phyloP scores from a whole-genome alignment of 2,888 invertebrate genomes.

The Yponomeuta sedellus region DNA sequence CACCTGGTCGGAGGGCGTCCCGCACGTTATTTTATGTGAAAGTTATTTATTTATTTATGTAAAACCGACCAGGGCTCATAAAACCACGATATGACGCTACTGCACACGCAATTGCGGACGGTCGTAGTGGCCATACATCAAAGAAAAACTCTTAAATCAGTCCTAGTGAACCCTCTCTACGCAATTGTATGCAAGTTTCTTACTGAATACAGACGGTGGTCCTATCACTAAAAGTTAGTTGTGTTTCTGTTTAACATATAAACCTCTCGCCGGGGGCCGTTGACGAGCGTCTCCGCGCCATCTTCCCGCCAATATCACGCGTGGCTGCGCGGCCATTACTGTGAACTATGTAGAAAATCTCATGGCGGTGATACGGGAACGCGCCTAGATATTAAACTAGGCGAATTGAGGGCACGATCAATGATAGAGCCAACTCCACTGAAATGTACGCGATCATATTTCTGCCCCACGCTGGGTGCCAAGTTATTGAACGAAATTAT shows the following conservation, averaged over 20 bases:
- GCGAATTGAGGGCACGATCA: background rate
- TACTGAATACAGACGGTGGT: background rate
- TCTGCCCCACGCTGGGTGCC: too few species aligned
- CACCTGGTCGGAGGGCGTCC: too few species aligned
- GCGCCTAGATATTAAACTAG: background rate
- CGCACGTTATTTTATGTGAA: too few species aligned
- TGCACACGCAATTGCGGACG: too few species aligned
- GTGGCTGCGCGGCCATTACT: slow-evolving; percentile 2
- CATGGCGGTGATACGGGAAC: background rate
- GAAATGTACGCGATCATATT: background rate
- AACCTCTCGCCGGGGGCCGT: background rate
- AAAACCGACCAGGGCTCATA: too few species aligned
- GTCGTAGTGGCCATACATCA: too few species aligned
- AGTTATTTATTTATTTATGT: too few species aligned
- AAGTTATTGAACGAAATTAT: too few species aligned
- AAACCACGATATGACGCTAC: too few species aligned
- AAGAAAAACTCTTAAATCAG: too few species aligned
- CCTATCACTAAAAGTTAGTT: background rate
- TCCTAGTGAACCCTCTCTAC: too few species aligned
- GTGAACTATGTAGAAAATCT: background rate
- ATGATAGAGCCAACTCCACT: background rate
- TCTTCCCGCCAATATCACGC: slow-evolving; percentile 1
- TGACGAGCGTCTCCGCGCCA: background rate
- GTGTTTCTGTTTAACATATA: background rate
- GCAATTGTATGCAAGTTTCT: background rate